A percentile compares a stretch with the other conserved stretches of the same genome.
Conservation (phyloP, 92 coral and sea anemone species). For the Porites lobata region DNA sequence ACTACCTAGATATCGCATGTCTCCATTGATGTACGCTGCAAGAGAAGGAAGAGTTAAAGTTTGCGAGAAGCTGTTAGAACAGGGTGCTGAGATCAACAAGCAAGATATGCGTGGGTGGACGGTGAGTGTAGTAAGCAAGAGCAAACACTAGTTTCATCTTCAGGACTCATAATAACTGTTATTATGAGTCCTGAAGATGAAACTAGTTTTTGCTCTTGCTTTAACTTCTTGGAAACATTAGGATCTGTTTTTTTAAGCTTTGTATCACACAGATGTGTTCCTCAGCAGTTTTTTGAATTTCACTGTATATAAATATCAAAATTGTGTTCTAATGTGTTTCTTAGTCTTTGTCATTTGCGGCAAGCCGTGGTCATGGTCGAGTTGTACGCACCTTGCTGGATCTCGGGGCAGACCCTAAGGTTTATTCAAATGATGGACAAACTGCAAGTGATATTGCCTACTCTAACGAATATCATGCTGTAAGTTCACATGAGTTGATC, state of each 20-base stretch:
- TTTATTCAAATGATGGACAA: conserved; percentile 92
- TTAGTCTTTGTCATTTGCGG: conserved; percentile 96
- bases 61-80: conserved; percentile 79
- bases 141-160: no score
- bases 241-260: no score
- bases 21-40: conserved; percentile 97
- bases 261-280: no score
- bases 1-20: conserved; percentile 86
- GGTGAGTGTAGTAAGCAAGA: conserved; percentile 76
- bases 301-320: no score
- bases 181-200: neutral
- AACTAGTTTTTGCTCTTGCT: neutral
- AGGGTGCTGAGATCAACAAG: conserved; percentile 92
- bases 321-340: neutral
- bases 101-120: conserved; percentile 97
- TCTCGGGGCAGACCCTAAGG: conserved; percentile 85
- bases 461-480: conserved; percentile 83
- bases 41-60: conserved; percentile 86
- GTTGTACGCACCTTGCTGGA: conserved; percentile 88
- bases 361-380: conserved; percentile 92
- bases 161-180: no score
- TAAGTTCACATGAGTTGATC: conserved; percentile 42
- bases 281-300: no score
- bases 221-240: no score
- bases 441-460: conserved; percentile 95